Base-by-base conservation (phyloP, 2,797 vertebrate species). In the Ctenopoma kingsleyae region DNA sequence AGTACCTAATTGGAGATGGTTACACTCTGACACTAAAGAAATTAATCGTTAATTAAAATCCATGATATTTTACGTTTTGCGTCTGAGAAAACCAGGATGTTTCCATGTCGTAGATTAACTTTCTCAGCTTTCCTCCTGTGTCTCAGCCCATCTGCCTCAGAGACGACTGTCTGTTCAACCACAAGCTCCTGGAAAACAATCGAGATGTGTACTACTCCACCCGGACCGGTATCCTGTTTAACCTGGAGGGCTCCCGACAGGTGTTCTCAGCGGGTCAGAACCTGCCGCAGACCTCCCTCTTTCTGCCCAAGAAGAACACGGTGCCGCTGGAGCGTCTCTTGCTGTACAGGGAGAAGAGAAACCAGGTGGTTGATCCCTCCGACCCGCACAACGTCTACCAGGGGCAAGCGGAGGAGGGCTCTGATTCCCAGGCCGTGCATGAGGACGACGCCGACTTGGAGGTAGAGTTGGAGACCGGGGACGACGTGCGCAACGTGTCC, bases 141-240 rank as follows among this genome's bases (percentile, higher is more conserved):
- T 44, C 70, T 41, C 87, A 99, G 98, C 87, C 92, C 11, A 90
- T 89, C 76, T 98, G 97, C 88, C 94, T 83, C 53, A 92, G 91
- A 30, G 91, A 94, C 3, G 95, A 95, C 80, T 98, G 97, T 47
- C 83, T 95, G 48, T 99, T 99, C 93, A 93, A 91, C 59, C 98
- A 99, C 78, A 93, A 87, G 60, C 95, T 95, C 0, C 92, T 99
- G 89, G 97, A 99, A 72, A 99, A 98, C 13, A 95, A 97, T 56
- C 95, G 95, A 0, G 96, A 99, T 49, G 93, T 98, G 59, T 98
- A 98, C 88, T 96, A 94, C 16, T 99, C 97, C 17, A 92, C 90
- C 20, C 93, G 93, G 74, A 94, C 95, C 64, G 87, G 89, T 59
- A 95, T 96, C 71, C 87, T 98, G 23, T 89, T 99, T 70, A 97